Evolutionary conservation across 2,113 vertebrate genomes (phyloP).

Genomic region (Anarhynchus alexandrinus): DNA sequence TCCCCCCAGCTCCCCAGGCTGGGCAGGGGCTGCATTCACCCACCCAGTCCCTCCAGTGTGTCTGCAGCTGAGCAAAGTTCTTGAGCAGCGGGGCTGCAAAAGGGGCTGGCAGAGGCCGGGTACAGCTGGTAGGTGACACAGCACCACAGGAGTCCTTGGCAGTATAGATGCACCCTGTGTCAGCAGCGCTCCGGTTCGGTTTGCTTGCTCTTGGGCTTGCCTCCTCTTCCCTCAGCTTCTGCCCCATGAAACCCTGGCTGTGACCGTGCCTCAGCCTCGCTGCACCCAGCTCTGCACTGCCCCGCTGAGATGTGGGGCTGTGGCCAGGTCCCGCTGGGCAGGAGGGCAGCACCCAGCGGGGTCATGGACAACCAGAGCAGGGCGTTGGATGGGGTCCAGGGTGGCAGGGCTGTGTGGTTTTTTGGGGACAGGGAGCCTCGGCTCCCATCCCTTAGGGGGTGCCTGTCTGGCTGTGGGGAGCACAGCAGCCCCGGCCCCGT

Average conservation of each 20-base stretch:
- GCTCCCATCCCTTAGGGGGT: neutral
- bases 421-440: neutral
- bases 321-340: neutral
- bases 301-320: neutral
- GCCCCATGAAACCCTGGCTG: neutral
- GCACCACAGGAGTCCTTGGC: neutral
- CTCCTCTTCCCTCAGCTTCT: neutral
- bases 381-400: neutral
- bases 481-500: neutral
- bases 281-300: neutral
- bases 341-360: neutral
- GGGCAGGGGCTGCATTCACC: neutral
- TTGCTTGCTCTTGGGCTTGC: neutral
- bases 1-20: neutral
- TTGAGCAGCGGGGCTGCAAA: neutral
- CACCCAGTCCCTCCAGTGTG: accelerated
- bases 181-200: neutral
- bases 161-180: no score
- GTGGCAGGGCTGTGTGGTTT: neutral
- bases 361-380: neutral
- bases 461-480: neutral
- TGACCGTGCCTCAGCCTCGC: neutral
- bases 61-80: neutral
- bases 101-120: neutral
- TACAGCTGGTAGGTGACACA: neutral